Base-by-base conservation (phyloP, 2,797 vertebrate species). In the Knipowitschia caucasica region DNA sequence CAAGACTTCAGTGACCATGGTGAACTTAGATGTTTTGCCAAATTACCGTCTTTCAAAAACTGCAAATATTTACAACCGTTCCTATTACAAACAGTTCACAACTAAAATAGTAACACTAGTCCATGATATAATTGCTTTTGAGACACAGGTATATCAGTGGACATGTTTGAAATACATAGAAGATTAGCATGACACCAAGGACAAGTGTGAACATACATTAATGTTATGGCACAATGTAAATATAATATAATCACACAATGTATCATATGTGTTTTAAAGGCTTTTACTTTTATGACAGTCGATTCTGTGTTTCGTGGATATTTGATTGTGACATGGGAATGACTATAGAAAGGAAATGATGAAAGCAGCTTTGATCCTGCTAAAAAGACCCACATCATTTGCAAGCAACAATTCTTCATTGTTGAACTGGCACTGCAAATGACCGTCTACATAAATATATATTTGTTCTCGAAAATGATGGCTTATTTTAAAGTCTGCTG, bases 331-430 rank as follows among this genome's bases (percentile, higher is more conserved):
- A 53, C 43, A 21, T 0, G 38, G 12, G 44, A 61, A 27, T 8
- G 10, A 17, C 25, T 12, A 23, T 46, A 47, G 34, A 47, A 45
- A 26, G 27, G 36, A 8, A 1, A 25, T 68, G 44, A 70, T 70
- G 58, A 59, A 58, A 73, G 53, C 46, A 7, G 46, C 50, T 69
- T 35, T 43, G 70, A 63, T 67, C 50, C 30, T 7, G 66, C 42
- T 38, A 60, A 57, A 59, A 23, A 60, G 17, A 64, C 64, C 46
- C 34, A 33, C 1, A 6, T 9, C 44, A 53, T 56, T 73, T 31
- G 5, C 15, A 2, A 7, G 53, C 24, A 4, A 51, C 69, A 47
- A 59, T 53, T 17, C 38, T 3, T 30, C 21, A 31, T n/a, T n/a
- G n/a, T n/a, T n/a, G n/a, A n/a, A n/a, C n/a, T 34, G 20, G 7